These are phyloP conservation scores for Microctonus aethiopoides DNA, from an alignment of 2,888 invertebrate species.

Conservation along the genomic window DNA sequence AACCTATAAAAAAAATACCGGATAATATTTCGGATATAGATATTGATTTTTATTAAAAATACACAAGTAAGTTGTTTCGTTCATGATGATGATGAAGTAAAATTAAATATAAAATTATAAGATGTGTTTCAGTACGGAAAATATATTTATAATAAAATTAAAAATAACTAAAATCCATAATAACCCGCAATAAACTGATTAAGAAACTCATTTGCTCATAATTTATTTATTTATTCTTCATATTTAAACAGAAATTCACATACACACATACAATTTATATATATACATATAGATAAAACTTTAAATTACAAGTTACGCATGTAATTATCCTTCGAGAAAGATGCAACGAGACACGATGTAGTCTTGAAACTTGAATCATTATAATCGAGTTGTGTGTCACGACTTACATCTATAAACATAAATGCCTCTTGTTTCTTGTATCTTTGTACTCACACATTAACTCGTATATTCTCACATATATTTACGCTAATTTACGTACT, in stretches of 20 bases:
- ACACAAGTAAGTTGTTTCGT: not conserved
- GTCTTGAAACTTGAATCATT: slow-evolving; percentile 57
- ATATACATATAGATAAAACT: not conserved
- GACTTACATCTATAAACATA: slow-evolving; percentile 42
- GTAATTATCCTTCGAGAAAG: slow-evolving; percentile 44
- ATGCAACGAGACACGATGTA: slow-evolving; percentile 22
- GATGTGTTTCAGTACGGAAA: no score
- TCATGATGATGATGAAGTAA: not conserved
- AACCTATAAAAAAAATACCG: slow-evolving; percentile 71
- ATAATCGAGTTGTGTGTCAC: slow-evolving; percentile 52
- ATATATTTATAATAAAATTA: no score
- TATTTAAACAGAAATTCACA: no score
- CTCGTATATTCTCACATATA: not conserved
- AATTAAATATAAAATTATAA: not conserved
- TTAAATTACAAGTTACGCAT: slow-evolving; percentile 29
- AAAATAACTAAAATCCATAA: not conserved
- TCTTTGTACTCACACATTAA: slow-evolving; percentile 1
- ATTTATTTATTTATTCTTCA: no score
- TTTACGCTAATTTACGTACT: not conserved
- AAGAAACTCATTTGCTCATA: not conserved
- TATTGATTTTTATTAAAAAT: not conserved
- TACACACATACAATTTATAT: no score
- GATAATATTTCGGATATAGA: slow-evolving; percentile 29
- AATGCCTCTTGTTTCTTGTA: slow-evolving; percentile 17
- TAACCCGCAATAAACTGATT: not conserved